phyloP scores from a whole-genome alignment of 2,888 invertebrate species.

The Acholoe squamosa region DNA sequence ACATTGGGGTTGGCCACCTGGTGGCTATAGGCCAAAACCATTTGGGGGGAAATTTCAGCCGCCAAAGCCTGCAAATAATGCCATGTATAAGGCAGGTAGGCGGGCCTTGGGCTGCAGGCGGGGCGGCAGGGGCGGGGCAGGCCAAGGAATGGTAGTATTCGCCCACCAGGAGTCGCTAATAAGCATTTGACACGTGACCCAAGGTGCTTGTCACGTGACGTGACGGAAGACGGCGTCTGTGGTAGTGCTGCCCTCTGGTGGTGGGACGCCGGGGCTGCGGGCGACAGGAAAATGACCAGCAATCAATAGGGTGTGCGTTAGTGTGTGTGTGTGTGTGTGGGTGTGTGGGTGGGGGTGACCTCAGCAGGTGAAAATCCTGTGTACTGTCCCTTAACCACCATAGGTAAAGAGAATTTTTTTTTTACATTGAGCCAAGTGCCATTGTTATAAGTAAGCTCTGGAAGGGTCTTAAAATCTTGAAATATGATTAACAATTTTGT shows the following conservation, averaged over 20 bases:
- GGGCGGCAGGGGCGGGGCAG: neutral
- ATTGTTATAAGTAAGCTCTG: no score
- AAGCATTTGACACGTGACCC: conserved; percentile 50
- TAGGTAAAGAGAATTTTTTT: no score
- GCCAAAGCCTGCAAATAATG: neutral
- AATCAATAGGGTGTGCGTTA: neutral
- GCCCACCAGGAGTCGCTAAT: conserved; percentile 8
- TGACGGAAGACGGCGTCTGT: neutral
- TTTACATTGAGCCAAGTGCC: no score
- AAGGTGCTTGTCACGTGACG: neutral
- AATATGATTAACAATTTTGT: no score
- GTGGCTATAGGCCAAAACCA: neutral
- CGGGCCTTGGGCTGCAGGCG: neutral
- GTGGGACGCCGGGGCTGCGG: neutral
- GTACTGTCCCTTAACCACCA: no score
- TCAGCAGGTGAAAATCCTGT: neutral
- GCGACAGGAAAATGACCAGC: conserved; percentile 27
- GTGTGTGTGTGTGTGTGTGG: neutral
- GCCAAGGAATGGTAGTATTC: neutral
- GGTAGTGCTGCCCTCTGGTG: neutral
- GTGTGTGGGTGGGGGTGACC: neutral
- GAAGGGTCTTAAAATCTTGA: no score
- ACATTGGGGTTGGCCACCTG: neutral
- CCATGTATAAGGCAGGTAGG: neutral
- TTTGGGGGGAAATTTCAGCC: neutral